Base-by-base conservation (phyloP, 1,140 invertebrate genomes). In the Pseudobourletiella spinata region DNA sequence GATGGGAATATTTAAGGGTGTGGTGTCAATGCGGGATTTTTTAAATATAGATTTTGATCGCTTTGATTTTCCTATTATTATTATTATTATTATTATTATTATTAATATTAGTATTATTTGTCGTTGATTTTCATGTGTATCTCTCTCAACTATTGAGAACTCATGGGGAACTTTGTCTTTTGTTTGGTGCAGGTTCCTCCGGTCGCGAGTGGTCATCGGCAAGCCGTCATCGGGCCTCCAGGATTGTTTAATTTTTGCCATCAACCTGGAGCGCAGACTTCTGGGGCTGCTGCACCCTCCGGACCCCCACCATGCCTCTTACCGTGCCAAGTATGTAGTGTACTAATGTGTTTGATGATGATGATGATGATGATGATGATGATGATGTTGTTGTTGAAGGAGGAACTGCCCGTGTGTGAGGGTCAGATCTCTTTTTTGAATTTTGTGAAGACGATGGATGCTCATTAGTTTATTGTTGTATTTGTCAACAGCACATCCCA, bases 401-500 rank as follows among this genome's bases (percentile, higher is more conserved):
- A n/a, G n/a, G n/a, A n/a, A n/a, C n/a, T n/a, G n/a, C n/a, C n/a
- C n/a, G n/a, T n/a, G n/a, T n/a, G n/a, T n/a, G n/a, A n/a, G n/a
- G n/a, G n/a, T n/a, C n/a, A n/a, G n/a, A n/a, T n/a, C n/a, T n/a
- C n/a, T n/a, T n/a, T n/a, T n/a, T n/a, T n/a, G n/a, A n/a, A n/a
- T n/a, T n/a, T n/a, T n/a, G n/a, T n/a, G n/a, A n/a, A n/a, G n/a
- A n/a, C n/a, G n/a, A n/a, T n/a, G n/a, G n/a, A n/a, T n/a, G n/a
- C n/a, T n/a, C n/a, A n/a, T n/a, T n/a, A n/a, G n/a, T n/a, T n/a
- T n/a, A n/a, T n/a, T n/a, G n/a, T n/a, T n/a, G n/a, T n/a, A n/a
- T n/a, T n/a, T n/a, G n/a, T n/a, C n/a, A n/a, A n/a, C n/a, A 66
- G 64, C 59, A 66, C 30, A 28, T 66, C 18, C 64, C 59, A 2